phyloP scores from a whole-genome alignment of 2,113 vertebrate species.

The Vulpes lagopus region DNA sequence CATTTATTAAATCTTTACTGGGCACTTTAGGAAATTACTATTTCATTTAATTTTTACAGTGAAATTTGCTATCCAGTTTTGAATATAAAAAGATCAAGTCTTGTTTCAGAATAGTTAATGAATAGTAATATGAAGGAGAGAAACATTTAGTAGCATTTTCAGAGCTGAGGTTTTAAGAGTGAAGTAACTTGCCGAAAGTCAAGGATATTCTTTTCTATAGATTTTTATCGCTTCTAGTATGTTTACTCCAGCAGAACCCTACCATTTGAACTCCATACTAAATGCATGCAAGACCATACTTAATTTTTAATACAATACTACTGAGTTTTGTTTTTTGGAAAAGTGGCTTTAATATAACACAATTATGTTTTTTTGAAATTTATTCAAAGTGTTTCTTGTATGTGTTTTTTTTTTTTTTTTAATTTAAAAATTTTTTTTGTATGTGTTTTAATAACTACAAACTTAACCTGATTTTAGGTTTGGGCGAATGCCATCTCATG shows the following conservation, averaged over 20 bases:
- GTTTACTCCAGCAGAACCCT: neutral
- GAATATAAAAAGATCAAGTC: slow-evolving; percentile 37
- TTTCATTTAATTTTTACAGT: slow-evolving; percentile 25
- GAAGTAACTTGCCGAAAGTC: neutral
- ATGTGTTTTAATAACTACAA: slow-evolving; percentile 38
- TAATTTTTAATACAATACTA: slow-evolving; percentile 59
- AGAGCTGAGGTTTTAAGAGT: slow-evolving; percentile 5
- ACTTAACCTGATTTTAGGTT: slow-evolving; percentile 87
- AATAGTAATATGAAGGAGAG: neutral
- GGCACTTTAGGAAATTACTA: neutral
- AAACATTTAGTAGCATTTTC: slow-evolving; percentile 18
- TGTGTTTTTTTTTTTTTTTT: neutral
- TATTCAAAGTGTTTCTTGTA: slow-evolving; percentile 13
- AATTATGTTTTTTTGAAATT: neutral
- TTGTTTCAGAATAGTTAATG: neutral
- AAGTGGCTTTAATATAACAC: slow-evolving; percentile 19
- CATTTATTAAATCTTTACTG: slow-evolving; percentile 24
- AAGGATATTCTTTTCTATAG: slow-evolving; percentile 28
- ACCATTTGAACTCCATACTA: slow-evolving; percentile 21
- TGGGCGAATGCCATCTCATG: slow-evolving; percentile 96
- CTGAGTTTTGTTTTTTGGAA: slow-evolving; percentile 30
- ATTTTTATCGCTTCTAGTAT: neutral
- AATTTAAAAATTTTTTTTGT: neutral
- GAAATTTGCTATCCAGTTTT: slow-evolving; percentile 26
- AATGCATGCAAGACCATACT: neutral